Evolutionary conservation across 2,888 invertebrate species (phyloP).

Genomic region (Habroteleia sp.): DNA sequence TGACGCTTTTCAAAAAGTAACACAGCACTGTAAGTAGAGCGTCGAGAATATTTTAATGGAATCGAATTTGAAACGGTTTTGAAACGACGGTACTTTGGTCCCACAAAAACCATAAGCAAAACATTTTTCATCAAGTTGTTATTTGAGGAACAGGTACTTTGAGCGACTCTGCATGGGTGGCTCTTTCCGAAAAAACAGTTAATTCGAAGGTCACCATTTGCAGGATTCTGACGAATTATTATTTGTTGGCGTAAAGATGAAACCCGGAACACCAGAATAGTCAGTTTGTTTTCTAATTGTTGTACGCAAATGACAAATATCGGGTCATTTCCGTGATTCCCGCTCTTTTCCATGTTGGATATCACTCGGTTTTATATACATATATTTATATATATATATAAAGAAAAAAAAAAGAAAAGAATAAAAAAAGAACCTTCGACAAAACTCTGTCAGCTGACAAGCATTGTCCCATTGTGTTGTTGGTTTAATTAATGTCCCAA

Average conservation of each 20-base stretch:
- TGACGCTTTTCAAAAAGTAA: conserved; percentile 6
- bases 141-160: conserved; percentile 4
- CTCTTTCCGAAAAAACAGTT: conserved; percentile 3
- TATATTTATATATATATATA: too few species aligned
- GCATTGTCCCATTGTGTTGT: conserved; percentile 36
- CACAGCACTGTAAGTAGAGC: conserved; percentile 8
- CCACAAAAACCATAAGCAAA: conserved; percentile 51
- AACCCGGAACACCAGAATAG: conserved; percentile 44
- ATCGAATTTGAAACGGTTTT: conserved; percentile 49
- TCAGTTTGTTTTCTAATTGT: conserved; percentile 47
- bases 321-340: conserved; percentile 45
- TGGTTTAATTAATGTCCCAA: conserved; percentile 49
- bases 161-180: conserved; percentile 11
- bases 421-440: conserved; percentile 17
- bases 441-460: conserved; percentile 32
- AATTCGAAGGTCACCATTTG: conserved; percentile 24
- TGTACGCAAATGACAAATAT: conserved; percentile 53
- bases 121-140: conserved; percentile 35
- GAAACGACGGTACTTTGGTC: conserved; percentile 4
- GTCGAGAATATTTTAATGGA: conserved; percentile 17
- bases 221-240: conserved; percentile 44
- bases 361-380: conserved; percentile 10
- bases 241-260: conserved; percentile 43
- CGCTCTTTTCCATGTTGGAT: conserved; percentile 3
- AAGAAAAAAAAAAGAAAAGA: neutral